Evolutionary conservation across 2,888 invertebrate genomes (phyloP), one percentile per base, ranked within the genome.

Genomic region (Eupeodes luniger): DNA sequence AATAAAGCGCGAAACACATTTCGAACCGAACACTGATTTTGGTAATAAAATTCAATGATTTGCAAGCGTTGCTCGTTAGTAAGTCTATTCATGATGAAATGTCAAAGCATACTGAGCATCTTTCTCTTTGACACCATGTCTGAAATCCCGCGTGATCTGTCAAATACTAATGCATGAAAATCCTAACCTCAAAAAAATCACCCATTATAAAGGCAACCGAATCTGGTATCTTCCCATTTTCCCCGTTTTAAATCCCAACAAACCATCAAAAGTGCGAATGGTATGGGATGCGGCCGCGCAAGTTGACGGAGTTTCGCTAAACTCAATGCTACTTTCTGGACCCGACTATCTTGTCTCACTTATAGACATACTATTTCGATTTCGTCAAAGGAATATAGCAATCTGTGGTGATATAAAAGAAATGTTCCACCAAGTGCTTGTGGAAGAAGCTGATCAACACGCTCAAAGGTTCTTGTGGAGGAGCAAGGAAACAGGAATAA

Each of bases 281-380:
- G 92, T 92, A 0, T 91, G 89, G 89, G 92, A 92, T 83, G 92
- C 92, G 4, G 92, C 92, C 2, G 91, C 92, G 0, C 90, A 85
- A 62, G 88, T 77, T 5, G 61, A 90, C 12, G 91, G 91, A 6
- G 49, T 89, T 5, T 89, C 88, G 6, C 74, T 92, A 7, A 92
- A 92, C 77, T 91, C 91, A 16, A 72, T 89, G n/a, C 78, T 93
- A 10, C 55, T 92, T 5, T 88, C 89, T 11, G 93, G 92, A 1
- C 92, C 93, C 0, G 92, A 19, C 19, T 19, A 88, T 1, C 59
- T 89, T 2, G 82, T 49, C 6, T 44, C 77, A 36, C 62, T 77
- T 0, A 14, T 55, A 19, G 19, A 19, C 2, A 49, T 82, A n/a
- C 9, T 82, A 2, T 76, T 70, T n/a, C 69, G 64, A 0, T 64